Evolutionary conservation across 2,113 vertebrate genomes (phyloP), one percentile per base, ranked within the genome.

Genomic region (human (Homo sapiens)): DNA sequence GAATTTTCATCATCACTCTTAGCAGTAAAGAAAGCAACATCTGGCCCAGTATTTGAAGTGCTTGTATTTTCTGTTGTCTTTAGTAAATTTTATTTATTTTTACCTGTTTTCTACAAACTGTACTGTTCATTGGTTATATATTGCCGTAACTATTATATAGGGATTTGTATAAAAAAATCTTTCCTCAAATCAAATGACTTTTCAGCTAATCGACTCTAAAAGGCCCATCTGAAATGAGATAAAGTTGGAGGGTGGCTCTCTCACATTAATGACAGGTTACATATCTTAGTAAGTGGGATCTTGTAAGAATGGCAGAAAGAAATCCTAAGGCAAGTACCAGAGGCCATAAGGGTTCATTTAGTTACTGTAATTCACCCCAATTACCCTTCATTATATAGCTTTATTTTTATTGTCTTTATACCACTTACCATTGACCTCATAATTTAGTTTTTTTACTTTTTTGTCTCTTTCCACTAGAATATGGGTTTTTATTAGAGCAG

Each of bases 1-100:
- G 93, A 97, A 92, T 97, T n/a, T 12, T 97, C 79, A 84, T 95
- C 95, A 78, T 97, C 75, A 52, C 86, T 98, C 97, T 57, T 92
- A 97, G 76, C 45, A 94, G 88, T 92, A 92, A 95, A 75, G 88
- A 95, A 90, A 93, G 32, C n/a, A 93, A 48, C 59, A 96, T 92
- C 97, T 90, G 40, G 8, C 72, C 11, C 27, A 89, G 43, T 95
- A 52, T 94, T 92, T 97, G 92, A 82, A 96, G 87, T 93, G n/a
- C 38, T 23, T 79, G 76, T 97, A 96, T 97, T 96, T 97, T 66
- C 43, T 81, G 48, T 95, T 97, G 13, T 96, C 13, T 66, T 93
- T 97, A 95, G 70, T 78, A 16, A 16, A 52, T 97, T 97, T 97
- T 12, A 50, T 52, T 95, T 94, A 92, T 97, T 93, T 85, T 68